phyloP scores from a whole-genome alignment of 2,888 invertebrate genomes.

The Helobdella robusta region DNA sequence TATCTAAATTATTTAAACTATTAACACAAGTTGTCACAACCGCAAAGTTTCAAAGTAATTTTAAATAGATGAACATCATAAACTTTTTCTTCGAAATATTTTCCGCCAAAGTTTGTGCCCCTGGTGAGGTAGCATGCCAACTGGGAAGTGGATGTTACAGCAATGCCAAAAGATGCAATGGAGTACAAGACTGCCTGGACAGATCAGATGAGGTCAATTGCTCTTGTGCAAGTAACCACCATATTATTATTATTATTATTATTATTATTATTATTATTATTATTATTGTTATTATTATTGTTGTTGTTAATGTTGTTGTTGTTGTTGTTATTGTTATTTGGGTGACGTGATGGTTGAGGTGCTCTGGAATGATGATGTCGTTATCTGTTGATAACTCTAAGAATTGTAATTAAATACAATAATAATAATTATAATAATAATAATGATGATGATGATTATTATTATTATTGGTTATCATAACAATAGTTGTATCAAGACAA shows the following conservation, averaged over 20 bases:
- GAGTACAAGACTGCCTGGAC: constrained; percentile 60
- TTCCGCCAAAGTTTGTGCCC: too few relatives aligned
- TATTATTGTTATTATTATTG: neutral
- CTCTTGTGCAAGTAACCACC: constrained; percentile 37
- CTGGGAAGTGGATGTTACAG: constrained; percentile 57
- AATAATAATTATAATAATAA: neutral
- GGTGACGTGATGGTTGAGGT: too few relatives aligned
- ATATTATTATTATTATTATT: neutral
- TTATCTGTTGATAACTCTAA: neutral
- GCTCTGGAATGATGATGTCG: too few relatives aligned
- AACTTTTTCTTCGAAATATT: too few relatives aligned
- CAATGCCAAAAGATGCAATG: constrained; percentile 57
- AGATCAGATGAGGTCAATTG: constrained; percentile 65
- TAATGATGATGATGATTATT: neutral
- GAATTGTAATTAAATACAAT: neutral
- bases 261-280: neutral
- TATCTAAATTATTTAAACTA: too few relatives aligned
- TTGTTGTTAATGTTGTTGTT: neutral
- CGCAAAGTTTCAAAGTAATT: too few relatives aligned
- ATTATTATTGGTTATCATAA: too few relatives aligned
- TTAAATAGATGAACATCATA: too few relatives aligned
- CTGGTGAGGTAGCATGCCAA: too few relatives aligned
- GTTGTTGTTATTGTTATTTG: neutral
- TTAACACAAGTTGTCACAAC: too few relatives aligned
- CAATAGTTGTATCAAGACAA: too few relatives aligned